A percentile compares a stretch with the other conserved stretches of the same genome.
Conservation (phyloP, 2,797 vertebrate genomes). For the Eospalax fontanierii region DNA sequence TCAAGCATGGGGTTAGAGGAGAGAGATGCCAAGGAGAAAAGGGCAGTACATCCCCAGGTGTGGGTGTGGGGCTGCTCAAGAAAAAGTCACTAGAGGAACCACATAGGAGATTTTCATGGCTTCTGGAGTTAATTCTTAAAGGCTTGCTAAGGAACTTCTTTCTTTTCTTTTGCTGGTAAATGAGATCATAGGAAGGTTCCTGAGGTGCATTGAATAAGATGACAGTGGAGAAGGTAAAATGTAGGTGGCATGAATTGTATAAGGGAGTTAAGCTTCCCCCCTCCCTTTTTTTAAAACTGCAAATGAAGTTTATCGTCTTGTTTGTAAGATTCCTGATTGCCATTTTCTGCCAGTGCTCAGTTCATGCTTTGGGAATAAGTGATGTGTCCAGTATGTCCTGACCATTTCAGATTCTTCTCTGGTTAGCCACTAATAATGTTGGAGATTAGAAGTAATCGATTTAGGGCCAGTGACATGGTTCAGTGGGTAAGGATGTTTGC, state of each 20-base stretch:
- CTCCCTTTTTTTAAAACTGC: neutral
- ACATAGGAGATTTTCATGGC: neutral
- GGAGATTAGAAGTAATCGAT: neutral
- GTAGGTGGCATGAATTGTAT: neutral
- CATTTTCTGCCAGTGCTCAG: conserved; percentile 9
- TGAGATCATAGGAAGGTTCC: neutral
- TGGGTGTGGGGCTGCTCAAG: neutral
- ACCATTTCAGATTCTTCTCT: neutral
- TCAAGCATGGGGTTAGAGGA: neutral
- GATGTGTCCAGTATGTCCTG: neutral
- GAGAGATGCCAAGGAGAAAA: neutral
- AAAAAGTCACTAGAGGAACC: neutral
- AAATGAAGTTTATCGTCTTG: neutral
- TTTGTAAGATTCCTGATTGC: conserved; percentile 18
- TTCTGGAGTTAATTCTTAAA: neutral
- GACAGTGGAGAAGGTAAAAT: neutral
- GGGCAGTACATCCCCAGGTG: neutral
- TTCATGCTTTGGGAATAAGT: conserved; percentile 32
- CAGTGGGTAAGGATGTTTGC: neutral
- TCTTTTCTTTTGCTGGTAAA: neutral
- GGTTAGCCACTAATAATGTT: neutral
- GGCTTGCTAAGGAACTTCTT: neutral
- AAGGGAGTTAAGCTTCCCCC: neutral
- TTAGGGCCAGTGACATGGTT: neutral
- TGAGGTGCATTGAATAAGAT: neutral